These are phyloP conservation scores for Drosophila kuntzei DNA, from an alignment of 2,888 invertebrate species.

Conservation along the genomic window DNA sequence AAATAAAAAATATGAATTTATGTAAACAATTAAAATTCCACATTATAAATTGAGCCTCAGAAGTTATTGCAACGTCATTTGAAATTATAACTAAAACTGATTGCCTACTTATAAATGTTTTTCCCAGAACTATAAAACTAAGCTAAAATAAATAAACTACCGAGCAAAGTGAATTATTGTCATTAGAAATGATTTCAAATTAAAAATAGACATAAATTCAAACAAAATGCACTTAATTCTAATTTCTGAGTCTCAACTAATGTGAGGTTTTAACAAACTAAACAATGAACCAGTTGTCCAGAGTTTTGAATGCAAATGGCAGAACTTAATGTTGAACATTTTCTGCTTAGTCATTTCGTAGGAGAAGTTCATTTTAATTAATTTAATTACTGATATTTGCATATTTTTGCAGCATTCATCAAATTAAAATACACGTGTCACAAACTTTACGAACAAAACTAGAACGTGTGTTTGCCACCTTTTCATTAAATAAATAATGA, in stretches of 20 bases:
- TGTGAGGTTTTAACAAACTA: not conserved
- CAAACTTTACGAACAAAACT: conserved; percentile 32
- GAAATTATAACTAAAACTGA: not conserved
- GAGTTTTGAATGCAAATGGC: conserved; percentile 18
- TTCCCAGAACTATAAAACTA: not conserved
- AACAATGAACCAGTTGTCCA: conserved; percentile 14
- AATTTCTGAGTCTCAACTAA: conserved; percentile 28
- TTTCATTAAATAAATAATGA: conserved; percentile 55
- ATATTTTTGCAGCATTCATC: conserved; percentile 48
- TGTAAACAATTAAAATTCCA: not conserved
- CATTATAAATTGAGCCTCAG: not conserved
- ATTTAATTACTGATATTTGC: conserved; percentile 69
- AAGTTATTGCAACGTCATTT: not conserved
- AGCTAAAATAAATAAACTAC: conserved; percentile 7
- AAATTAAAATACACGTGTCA: conserved; percentile 61
- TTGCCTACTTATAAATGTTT: not conserved
- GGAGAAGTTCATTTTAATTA: conserved; percentile 62
- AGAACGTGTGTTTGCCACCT: conserved; percentile 7
- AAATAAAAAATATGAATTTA: not conserved
- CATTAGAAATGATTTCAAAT: conserved; percentile 2
- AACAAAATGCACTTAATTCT: conserved; percentile 9
- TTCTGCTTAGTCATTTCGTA: conserved; percentile 48
- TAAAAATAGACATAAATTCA: conserved; percentile 11
- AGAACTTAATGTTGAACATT: conserved; percentile 10
- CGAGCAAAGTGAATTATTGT: not conserved